Conservation (phyloP, 2,888 invertebrate species). For the Ormyrus thymus region DNA sequence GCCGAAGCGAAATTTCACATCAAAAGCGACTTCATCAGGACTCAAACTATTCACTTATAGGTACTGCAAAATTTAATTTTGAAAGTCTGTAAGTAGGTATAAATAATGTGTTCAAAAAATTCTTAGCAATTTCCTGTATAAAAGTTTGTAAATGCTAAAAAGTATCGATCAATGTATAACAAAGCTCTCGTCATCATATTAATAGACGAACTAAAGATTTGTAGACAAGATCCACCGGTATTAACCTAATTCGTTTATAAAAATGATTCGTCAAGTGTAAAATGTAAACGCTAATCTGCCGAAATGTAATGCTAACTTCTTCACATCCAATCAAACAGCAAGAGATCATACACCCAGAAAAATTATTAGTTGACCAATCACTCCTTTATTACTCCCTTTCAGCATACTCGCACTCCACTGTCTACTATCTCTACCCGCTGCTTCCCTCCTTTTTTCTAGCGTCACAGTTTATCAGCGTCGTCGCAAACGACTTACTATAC, state of each 20-base stretch:
- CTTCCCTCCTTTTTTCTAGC: neutral
- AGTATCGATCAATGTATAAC: conserved; percentile 1
- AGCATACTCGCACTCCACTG: conserved; percentile 10
- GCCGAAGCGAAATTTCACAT: too few relatives aligned
- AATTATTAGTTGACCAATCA: conserved; percentile 13
- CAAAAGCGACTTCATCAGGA: too few relatives aligned
- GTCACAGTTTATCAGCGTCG: neutral
- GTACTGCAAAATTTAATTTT: too few relatives aligned
- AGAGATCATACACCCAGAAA: neutral
- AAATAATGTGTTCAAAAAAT: too few relatives aligned
- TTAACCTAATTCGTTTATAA: neutral
- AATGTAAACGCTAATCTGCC: conserved; percentile 3
- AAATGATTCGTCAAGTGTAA: conserved; percentile 16
- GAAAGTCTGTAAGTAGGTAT: too few relatives aligned
- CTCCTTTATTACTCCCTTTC: neutral
- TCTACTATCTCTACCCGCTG: conserved; percentile 2
- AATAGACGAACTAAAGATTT: too few relatives aligned
- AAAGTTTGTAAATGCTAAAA: conserved; percentile 25
- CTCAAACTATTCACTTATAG: too few relatives aligned
- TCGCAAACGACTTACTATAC: conserved; percentile 63
- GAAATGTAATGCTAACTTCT: neutral
- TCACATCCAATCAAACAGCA: neutral
- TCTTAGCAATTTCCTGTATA: conserved; percentile 9
- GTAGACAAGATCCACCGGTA: too few relatives aligned
- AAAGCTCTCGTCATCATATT: neutral